Base-by-base conservation (phyloP, 64 coral and sea anemone species). In the Stichodactyla mertensii region DNA sequence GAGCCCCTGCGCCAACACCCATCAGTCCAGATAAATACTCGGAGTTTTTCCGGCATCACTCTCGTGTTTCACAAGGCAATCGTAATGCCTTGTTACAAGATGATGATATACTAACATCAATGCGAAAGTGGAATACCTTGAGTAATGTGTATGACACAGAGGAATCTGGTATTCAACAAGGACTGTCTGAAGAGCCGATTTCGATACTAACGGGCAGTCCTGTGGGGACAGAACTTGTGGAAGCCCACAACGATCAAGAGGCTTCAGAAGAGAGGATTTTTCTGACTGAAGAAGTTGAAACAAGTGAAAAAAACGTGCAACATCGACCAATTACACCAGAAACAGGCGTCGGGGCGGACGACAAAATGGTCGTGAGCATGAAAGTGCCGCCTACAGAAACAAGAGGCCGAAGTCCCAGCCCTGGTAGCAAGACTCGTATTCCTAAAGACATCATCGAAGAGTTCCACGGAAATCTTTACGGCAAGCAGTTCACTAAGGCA, bases 1-100 rank as follows among this genome's bases (percentile, higher is more conserved):
- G 88, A 36, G 94, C 92, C 0, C 94, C 94, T 8, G 94, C 94
- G 9, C 91, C 94, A 18, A 97, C 94, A 4, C 94, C 94, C 5
- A 97, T 77, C 18, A 97, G 94, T 52, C 94, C 94, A 8, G 94
- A 97, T 10, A 97, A 92, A 36, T 64, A 88, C 51, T 71, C 77
- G 4, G 91, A 88, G 53, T 88, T 71, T 78, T 88, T 88, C 64
- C 88, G 94, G 0, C 94, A 87, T 19, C 80, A 85, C 56, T 84
- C 88, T 7, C 91, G 94, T 5, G 60, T 86, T 22, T 87, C 94
- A 18, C 84, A 90, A 1, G 57, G 87, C 0, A 20, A 57, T 4
- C 91, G 85, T 6, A 87, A 78, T 24, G 20, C 67, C 52, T 92
- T 86, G 4, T 56, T 51, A 53, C 86, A 82, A 74, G 87, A 92